These are phyloP conservation scores for Neelides sp. DNA, from an alignment of 1,140 invertebrate species.

Conservation along the genomic window DNA sequence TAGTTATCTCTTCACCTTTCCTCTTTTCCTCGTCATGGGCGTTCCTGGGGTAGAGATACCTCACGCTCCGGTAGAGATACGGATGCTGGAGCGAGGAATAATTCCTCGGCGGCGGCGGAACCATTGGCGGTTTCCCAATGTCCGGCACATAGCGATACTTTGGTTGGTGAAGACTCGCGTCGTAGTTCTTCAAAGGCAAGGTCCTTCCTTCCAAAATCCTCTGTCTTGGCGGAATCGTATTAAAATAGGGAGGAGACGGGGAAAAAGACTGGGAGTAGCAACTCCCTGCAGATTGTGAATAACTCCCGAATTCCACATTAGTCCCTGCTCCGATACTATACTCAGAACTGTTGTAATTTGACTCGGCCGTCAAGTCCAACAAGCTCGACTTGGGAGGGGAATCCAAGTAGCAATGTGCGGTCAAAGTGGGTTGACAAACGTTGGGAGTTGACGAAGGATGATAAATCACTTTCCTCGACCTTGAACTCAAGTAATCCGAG, in stretches of 20 bases:
- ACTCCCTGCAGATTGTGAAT: constrained; percentile 15
- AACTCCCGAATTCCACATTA: no score
- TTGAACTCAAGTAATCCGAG: constrained; percentile 17
- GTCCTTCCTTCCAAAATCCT: background rate
- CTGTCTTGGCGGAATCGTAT: constrained; percentile 5
- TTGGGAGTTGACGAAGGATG: constrained; percentile 29
- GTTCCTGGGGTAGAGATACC: constrained; percentile 16
- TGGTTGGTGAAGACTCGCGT: constrained; percentile 58
- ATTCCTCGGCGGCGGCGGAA: constrained; percentile 34
- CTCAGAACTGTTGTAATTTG: constrained; percentile 19
- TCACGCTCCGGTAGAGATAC: constrained; percentile 23
- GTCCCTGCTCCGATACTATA: no score
- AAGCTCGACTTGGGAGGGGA: constrained; percentile 18
- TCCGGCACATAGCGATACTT: constrained; percentile 59
- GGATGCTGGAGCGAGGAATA: constrained; percentile 18
- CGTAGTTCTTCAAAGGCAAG: constrained; percentile 48
- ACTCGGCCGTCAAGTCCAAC: constrained; percentile 22
- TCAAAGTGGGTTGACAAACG: constrained; percentile 30
- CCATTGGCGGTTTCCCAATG: constrained; percentile 34
- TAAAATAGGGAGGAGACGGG: constrained; percentile 5
- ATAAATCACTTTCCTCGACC: constrained; percentile 29
- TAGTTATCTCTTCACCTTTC: constrained; percentile 14
- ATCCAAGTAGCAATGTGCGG: constrained; percentile 27
- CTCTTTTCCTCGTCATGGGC: constrained; percentile 13
- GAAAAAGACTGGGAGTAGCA: constrained; percentile 22